phyloP scores from a whole-genome alignment of 2,888 invertebrate genomes.

The Drosophila glabriapex region DNA sequence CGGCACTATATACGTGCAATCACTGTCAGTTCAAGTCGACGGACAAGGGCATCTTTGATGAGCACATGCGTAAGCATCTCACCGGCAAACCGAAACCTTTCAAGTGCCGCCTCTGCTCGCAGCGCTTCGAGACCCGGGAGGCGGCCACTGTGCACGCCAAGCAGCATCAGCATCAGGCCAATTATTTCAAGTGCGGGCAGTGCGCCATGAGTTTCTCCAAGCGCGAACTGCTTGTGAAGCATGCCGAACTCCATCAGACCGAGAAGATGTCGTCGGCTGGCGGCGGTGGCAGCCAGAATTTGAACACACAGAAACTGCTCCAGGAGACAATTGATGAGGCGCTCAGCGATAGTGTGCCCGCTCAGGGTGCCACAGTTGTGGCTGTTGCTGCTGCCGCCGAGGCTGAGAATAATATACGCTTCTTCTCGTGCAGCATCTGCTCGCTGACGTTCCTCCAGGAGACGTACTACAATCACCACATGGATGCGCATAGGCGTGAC shows the following conservation, averaged over 20 bases:
- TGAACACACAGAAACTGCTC: conserved; percentile 84
- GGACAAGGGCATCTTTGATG: conserved; percentile 84
- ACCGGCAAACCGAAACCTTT: conserved; percentile 85
- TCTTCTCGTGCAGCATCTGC: conserved; percentile 86
- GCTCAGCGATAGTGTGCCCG: conserved; percentile 82
- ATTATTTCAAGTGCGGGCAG: conserved; percentile 85
- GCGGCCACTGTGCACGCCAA: conserved; percentile 85
- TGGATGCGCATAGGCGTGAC: conserved; percentile 85
- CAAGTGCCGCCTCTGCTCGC: conserved; percentile 85
- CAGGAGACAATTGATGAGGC: conserved; percentile 86
- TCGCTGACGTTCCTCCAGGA: conserved; percentile 86
- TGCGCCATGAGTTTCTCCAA: conserved; percentile 85
- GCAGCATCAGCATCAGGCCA: conserved; percentile 85
- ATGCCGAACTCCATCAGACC: conserved; percentile 85
- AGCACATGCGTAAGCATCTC: conserved; percentile 85
- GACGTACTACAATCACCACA: conserved; percentile 85
- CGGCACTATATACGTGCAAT: conserved; percentile 83
- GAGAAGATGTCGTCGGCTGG: conserved; percentile 46
- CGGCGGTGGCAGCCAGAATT: conserved; percentile 60
- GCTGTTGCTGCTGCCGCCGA: conserved; percentile 59
- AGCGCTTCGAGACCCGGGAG: conserved; percentile 85
- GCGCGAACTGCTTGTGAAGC: conserved; percentile 84
- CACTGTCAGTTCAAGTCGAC: conserved; percentile 85
- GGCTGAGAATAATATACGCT: conserved; percentile 84
- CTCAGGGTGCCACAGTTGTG: conserved; percentile 74